Percentiles rank a stretch among this genome's conserved stretches.
These are phyloP conservation scores for Choristoneura fumiferana DNA, from an alignment of 1,140 invertebrate genomes.

Conservation along the genomic window DNA sequence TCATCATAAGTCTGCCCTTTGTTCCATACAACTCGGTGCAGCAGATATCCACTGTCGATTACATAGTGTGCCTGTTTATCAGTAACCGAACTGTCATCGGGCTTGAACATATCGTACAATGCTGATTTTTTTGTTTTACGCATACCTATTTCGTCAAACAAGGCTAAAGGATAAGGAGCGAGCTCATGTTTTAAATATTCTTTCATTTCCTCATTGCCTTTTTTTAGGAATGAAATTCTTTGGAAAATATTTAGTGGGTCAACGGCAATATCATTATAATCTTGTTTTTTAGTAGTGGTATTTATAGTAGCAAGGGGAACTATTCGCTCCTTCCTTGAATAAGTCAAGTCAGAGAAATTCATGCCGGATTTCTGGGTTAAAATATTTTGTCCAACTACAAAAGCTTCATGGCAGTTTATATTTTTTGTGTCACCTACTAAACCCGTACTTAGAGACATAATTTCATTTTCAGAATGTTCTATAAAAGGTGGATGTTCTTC, in stretches of 20 bases:
- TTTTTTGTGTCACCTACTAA: not conserved
- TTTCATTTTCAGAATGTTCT: not conserved
- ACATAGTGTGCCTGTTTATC: not conserved
- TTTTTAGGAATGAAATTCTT: not conserved
- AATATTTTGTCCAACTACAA: constrained; percentile 5
- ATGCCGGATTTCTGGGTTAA: too few species aligned
- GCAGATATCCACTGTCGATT: not conserved
- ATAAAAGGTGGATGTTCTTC: not conserved
- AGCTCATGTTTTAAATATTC: not conserved
- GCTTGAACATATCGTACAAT: not conserved
- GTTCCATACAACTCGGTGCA: not conserved
- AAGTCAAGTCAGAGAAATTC: too few species aligned
- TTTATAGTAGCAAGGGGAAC: too few species aligned
- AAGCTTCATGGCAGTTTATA: not conserved
- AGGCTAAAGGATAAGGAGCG: not conserved
- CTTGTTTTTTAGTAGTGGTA: too few species aligned
- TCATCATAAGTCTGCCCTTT: not conserved
- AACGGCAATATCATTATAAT: not conserved
- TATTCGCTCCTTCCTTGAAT: too few species aligned
- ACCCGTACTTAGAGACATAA: not conserved
- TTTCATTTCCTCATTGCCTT: not conserved
- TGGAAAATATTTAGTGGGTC: not conserved
- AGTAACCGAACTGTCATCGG: not conserved
- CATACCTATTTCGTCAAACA: not conserved
- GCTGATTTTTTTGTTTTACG: not conserved